These are phyloP conservation scores for Notospermus geniculatus DNA, from an alignment of 1,140 invertebrate genomes.

Conservation along the genomic window DNA sequence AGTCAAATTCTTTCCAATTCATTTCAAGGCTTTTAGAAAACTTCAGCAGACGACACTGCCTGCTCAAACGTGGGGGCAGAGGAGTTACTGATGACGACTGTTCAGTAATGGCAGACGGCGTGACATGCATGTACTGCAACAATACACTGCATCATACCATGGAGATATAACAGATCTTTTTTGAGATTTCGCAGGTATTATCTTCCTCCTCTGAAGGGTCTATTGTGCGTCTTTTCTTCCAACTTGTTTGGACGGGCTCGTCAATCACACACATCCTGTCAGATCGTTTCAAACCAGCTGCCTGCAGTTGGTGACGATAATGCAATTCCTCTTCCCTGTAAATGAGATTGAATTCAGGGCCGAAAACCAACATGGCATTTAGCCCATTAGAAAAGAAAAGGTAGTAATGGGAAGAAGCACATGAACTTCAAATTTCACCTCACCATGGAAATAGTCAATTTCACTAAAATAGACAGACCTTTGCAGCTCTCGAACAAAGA, in stretches of 20 bases:
- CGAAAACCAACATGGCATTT: too few species aligned
- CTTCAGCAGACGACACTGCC: too few species aligned
- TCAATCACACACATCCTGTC: slow-evolving; percentile 64
- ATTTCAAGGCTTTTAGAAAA: too few species aligned
- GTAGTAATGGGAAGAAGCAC: too few species aligned
- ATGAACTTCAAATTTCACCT: too few species aligned
- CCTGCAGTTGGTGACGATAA: slow-evolving; percentile 59
- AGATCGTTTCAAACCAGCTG: slow-evolving; percentile 63
- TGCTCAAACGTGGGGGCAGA: too few species aligned
- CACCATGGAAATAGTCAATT: too few species aligned
- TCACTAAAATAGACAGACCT: background rate
- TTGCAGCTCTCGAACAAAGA: background rate
- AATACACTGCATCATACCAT: slow-evolving; percentile 58
- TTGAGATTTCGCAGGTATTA: slow-evolving; percentile 77
- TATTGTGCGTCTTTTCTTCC: slow-evolving; percentile 56
- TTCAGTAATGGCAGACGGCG: too few species aligned
- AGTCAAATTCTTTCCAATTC: too few species aligned
- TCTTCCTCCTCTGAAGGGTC: slow-evolving; percentile 65
- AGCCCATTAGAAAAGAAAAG: too few species aligned
- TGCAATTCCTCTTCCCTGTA: slow-evolving; percentile 61
- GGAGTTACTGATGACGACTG: too few species aligned
- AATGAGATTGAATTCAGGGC: too few species aligned
- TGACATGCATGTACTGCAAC: background rate
- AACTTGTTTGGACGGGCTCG: slow-evolving; percentile 13
- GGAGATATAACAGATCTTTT: slow-evolving; percentile 75